Percentiles rank a stretch among this genome's conserved stretches.
Evolutionary conservation across 2,888 invertebrate species (phyloP).

Genomic region (Lycia hirtaria): DNA sequence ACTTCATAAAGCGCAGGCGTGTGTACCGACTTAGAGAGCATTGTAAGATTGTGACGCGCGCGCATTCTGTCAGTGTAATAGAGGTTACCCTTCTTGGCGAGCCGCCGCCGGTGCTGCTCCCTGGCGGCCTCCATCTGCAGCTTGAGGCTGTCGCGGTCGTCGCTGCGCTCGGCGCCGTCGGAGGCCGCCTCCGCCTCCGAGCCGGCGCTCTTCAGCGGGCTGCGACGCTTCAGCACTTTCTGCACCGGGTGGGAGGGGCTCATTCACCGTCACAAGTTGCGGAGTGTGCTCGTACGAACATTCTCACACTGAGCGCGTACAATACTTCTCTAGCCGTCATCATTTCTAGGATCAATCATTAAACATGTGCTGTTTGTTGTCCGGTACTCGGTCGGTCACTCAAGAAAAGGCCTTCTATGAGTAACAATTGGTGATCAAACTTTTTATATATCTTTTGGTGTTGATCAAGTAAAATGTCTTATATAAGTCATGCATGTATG

Average conservation of each 20-base stretch:
- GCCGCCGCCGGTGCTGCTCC: conserved; percentile 70
- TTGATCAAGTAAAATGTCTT: no score
- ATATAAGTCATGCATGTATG: not conserved
- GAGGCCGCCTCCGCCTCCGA: conserved; percentile 68
- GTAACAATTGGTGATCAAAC: no score
- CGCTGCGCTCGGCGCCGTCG: conserved; percentile 53
- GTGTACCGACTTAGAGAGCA: no score
- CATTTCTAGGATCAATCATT: no score
- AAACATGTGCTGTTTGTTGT: no score
- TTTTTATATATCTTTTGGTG: no score
- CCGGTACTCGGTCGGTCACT: no score
- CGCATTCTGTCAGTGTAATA: no score
- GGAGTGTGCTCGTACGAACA: conserved; percentile 2
- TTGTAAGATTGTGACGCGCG: no score
- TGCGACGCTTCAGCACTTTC: conserved; percentile 74
- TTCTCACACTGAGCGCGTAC: not conserved
- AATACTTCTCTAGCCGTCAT: no score
- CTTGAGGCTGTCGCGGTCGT: conserved; percentile 71
- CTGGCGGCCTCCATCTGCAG: conserved; percentile 81
- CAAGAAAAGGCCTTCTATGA: no score
- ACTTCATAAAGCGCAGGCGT: no score
- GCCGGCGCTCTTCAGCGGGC: conserved; percentile 73
- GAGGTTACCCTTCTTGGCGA: conserved; percentile 76
- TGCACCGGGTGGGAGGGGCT: conserved; percentile 42
- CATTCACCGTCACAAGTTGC: not conserved